phyloP scores from a whole-genome alignment of 2,113 vertebrate species.

The Tupaia chinensis region DNA sequence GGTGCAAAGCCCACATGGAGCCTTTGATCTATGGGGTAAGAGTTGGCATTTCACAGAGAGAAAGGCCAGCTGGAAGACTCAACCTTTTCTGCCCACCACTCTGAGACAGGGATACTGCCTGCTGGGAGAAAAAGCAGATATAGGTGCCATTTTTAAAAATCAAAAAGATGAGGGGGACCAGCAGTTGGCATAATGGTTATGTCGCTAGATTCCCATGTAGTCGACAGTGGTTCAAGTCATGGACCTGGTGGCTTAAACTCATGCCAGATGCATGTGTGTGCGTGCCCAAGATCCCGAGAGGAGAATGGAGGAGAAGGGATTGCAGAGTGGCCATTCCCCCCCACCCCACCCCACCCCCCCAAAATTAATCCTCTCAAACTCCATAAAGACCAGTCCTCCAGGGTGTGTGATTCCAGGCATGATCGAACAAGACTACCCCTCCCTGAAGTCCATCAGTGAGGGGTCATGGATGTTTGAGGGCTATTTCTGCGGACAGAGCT shows the following conservation, averaged over 20 bases:
- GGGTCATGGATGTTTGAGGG: not conserved
- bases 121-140: not conserved
- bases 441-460: not conserved
- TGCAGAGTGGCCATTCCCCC: too few relatives aligned
- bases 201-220: too few relatives aligned
- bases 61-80: not conserved
- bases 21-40: not conserved
- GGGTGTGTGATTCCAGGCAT: not conserved
- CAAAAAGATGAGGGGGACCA: not conserved
- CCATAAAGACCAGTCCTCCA: not conserved
- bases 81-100: not conserved
- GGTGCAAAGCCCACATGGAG: not conserved
- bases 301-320: too few relatives aligned
- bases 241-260: too few relatives aligned
- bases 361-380: not conserved
- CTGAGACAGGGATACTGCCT: not conserved
- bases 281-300: too few relatives aligned
- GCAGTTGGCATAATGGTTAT: too few relatives aligned
- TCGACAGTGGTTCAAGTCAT: too few relatives aligned
- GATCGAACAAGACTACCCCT: not conserved
- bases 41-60: not conserved
- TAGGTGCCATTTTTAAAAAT: not conserved
- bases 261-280: too few relatives aligned
- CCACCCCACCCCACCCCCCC: too few relatives aligned
- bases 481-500: not conserved